Evolutionary conservation across 1,140 invertebrate genomes (phyloP).

Genomic region (Muscidifurax raptorellus): DNA sequence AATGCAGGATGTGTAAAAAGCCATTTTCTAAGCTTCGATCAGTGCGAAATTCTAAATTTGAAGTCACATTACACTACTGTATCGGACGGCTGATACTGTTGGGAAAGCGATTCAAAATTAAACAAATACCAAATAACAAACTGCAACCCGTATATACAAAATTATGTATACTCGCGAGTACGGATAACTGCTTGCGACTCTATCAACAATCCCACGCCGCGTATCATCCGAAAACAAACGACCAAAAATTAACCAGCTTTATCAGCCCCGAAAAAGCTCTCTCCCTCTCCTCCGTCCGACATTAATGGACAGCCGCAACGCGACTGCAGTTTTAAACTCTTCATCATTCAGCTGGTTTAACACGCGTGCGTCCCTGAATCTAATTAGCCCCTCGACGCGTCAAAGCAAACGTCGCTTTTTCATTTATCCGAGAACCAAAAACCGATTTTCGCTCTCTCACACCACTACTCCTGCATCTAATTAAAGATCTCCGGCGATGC

Average conservation of each 20-base stretch:
- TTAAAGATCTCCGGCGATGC: constrained; percentile 15
- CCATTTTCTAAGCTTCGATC: neutral
- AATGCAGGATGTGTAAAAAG: neutral
- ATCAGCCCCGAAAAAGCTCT: neutral
- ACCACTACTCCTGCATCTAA: neutral
- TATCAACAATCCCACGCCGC: neutral
- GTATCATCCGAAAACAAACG: neutral
- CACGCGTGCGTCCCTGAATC: neutral
- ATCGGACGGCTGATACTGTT: too few relatives aligned
- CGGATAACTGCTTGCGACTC: neutral
- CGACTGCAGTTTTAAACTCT: constrained; percentile 15
- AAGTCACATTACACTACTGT: too few relatives aligned
- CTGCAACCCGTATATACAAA: too few relatives aligned
- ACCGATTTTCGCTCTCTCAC: neutral
- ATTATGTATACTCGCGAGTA: too few relatives aligned
- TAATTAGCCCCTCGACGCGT: constrained; percentile 18
- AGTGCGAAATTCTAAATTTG: too few relatives aligned
- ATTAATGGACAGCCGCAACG: constrained; percentile 4
- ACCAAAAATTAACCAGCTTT: neutral
- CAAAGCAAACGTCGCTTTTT: constrained; percentile 6
- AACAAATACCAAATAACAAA: neutral
- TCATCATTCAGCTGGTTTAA: constrained; percentile 24
- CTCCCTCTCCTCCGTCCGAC: neutral
- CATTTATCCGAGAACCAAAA: constrained; percentile 5
- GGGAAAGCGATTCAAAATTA: neutral